phyloP scores from a whole-genome alignment of 2,113 vertebrate genomes.

The Pheucticus melanocephalus region DNA sequence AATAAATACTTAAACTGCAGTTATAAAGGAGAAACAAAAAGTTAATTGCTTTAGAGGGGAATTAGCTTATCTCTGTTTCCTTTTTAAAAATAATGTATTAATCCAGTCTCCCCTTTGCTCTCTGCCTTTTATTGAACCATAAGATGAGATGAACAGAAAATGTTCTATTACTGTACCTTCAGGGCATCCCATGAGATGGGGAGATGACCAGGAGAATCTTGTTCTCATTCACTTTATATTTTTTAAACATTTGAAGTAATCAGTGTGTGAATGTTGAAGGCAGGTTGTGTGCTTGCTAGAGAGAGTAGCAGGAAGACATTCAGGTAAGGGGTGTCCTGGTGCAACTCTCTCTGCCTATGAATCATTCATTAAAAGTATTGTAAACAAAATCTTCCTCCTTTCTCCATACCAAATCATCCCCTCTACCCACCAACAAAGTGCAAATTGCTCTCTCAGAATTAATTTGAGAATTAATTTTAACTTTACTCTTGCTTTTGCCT shows the following conservation, averaged over 20 bases:
- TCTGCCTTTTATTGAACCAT: background rate
- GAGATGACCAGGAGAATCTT: background rate
- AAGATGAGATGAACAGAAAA: background rate
- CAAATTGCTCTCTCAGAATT: background rate
- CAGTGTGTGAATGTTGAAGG: background rate
- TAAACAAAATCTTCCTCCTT: background rate
- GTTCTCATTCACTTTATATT: background rate
- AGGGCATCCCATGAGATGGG: background rate
- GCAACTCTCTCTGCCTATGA: background rate
- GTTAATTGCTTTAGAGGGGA: background rate
- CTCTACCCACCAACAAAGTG: background rate
- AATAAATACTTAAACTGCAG: background rate
- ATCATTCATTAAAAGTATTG: background rate
- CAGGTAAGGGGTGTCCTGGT: background rate
- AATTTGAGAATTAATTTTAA: too few species aligned
- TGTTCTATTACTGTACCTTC: background rate
- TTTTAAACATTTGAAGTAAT: background rate
- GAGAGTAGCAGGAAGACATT: background rate
- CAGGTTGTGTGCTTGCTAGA: background rate
- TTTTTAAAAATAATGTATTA: background rate
- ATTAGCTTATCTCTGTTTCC: background rate
- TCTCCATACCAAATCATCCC: background rate
- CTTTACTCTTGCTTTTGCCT: background rate
- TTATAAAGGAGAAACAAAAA: background rate
- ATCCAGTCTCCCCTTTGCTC: background rate